Base-by-base conservation (phyloP, 2,888 invertebrate species). In the Drosophila multiciliata region DNA sequence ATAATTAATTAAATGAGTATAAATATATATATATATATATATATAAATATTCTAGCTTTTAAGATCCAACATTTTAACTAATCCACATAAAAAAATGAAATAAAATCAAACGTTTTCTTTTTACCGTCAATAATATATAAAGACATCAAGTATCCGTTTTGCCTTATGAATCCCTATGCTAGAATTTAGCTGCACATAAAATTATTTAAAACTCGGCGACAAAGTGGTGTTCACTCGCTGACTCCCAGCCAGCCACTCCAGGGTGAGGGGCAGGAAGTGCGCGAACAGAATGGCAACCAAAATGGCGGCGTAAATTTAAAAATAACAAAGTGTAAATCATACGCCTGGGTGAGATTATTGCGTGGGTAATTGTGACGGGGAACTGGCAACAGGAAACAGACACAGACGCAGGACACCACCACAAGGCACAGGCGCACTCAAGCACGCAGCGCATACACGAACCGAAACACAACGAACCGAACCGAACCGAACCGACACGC, bases 271-370 rank as follows among this genome's bases (percentile, higher is more conserved):
- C 63, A 49, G 77, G 80, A 70, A 66, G 68, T 76, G 72, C 40
- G 77, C 62, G 52, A 59, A 58, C 50, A 55, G 53, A 67, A 42
- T 35, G 77, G 71, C 71, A 61, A 80, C 78, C 77, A 80, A 88
- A 85, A 87, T 84, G 87, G 82, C 78, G 76, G 80, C 71, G 73
- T 57, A 77, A 83, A 83, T 81, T 84, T 83, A 84, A 89, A 89
- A 87, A 87, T 87, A 87, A 89, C 87, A 89, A 87, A 83, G 84
- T 87, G 87, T 81, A 89, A 89, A 87, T 87, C 88, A 87, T 88
- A 88, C 82, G 87, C 78, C 73, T 86, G 81, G 79, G 80, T 74
- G 72, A 70, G 68, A 80, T 74, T 81, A 66, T 60, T 55, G 63
- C 65, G 63, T 57, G 60, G 29, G 57, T 48, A 60, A 57, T 66